Evolutionary conservation across 1,140 invertebrate genomes (phyloP), one percentile per base, ranked within the genome.

Genomic region (Pogonus chalceus): DNA sequence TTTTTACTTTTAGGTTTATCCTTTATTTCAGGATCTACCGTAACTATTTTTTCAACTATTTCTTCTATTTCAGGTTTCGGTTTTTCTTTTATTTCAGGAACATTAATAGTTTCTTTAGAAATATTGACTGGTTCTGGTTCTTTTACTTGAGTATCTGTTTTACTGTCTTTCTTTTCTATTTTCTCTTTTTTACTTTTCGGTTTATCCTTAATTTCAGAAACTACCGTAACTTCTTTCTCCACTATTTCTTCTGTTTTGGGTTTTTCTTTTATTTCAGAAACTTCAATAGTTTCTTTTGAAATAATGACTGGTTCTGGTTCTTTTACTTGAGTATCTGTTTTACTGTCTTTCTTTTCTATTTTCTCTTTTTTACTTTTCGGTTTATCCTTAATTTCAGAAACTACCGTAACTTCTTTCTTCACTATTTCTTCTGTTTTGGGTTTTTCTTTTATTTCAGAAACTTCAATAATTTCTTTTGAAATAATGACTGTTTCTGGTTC

Each of bases 241-340:
- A 7, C 26, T 14, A 7, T 31, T 37, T 37, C 3, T 37, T 37
- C 35, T 37, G 14, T 37, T 14, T 3, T n/a, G 2, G 20, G 20
- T 16, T 48, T 10, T 50, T 50, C n/a, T 50, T 23, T 10, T 20
- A 23, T 50, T 50, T 23, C 23, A 50, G 14, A 26, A 50, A 50
- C 20, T 50, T 24, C 49, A n/a, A n/a, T n/a, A n/a, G n/a, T n/a
- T n/a, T n/a, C n/a, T n/a, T n/a, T n/a, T n/a, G n/a, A n/a, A n/a
- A n/a, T n/a, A n/a, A n/a, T n/a, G n/a, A n/a, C n/a, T n/a, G n/a
- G n/a, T n/a, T n/a, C n/a, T n/a, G n/a, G n/a, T n/a, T n/a, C n/a
- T n/a, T n/a, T n/a, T n/a, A n/a, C n/a, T n/a, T n/a, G n/a, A n/a
- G n/a, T n/a, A n/a, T n/a, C n/a, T n/a, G n/a, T n/a, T n/a, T n/a